A percentile compares a stretch with the other conserved stretches of the same genome.
These are phyloP conservation scores for Sebastes alutus DNA, from an alignment of 2,797 vertebrate species.

Conservation along the genomic window DNA sequence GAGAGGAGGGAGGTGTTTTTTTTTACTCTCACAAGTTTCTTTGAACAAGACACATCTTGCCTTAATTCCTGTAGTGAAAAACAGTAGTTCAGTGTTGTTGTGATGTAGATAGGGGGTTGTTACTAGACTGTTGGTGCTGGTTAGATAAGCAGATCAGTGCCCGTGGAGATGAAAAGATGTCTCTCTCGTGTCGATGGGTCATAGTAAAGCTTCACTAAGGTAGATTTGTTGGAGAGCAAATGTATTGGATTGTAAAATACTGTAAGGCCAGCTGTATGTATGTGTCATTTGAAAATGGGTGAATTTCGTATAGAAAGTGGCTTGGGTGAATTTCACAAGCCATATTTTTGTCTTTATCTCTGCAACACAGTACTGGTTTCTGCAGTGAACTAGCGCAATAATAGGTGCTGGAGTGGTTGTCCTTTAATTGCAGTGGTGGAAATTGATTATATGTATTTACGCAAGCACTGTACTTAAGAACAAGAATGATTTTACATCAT, in stretches of 20 bases:
- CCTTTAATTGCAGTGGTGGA: neutral
- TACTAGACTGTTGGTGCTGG: neutral
- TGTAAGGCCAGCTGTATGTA: neutral
- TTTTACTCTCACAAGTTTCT: conserved; percentile 10
- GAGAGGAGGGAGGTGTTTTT: neutral
- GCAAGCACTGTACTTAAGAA: neutral
- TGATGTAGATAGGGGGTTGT: conserved; percentile 44
- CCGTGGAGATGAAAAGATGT: conserved; percentile 16
- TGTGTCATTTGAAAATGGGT: neutral
- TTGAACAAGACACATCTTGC: conserved; percentile 57
- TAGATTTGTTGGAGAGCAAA: neutral
- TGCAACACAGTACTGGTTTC: neutral
- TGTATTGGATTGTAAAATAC: neutral
- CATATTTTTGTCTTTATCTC: neutral
- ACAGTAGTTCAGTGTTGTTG: conserved; percentile 31
- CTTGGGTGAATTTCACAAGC: neutral
- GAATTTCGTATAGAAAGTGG: neutral
- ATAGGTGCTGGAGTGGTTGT: neutral
- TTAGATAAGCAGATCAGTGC: conserved; percentile 42
- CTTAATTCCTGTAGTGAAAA: neutral
- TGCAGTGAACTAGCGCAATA: neutral
- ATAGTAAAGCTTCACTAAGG: neutral
- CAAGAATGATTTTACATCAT: neutral
- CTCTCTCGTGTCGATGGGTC: neutral
- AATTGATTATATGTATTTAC: neutral